These are phyloP conservation scores for Tanypteryx hageni DNA, from an alignment of 2,888 invertebrate genomes.

Conservation along the genomic window DNA sequence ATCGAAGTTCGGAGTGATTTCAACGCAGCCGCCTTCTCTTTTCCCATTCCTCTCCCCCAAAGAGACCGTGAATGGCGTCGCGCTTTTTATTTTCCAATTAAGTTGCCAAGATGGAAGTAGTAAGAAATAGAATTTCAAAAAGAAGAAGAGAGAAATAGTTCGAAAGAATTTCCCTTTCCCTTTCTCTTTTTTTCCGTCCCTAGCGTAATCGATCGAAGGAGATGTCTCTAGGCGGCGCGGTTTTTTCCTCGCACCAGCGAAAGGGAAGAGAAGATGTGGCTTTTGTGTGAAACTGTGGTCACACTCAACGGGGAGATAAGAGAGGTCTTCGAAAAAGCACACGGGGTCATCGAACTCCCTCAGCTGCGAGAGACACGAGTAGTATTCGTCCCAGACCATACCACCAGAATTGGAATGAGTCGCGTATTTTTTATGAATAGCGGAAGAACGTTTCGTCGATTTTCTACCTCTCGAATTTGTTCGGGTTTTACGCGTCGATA, in stretches of 20 bases:
- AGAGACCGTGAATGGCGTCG: no score
- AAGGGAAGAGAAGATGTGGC: not conserved
- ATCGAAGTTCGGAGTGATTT: not conserved
- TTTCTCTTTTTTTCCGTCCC: not conserved
- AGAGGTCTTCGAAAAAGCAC: not conserved
- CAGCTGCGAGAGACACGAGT: slow-evolving; percentile 3
- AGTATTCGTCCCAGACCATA: not conserved
- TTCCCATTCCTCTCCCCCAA: not conserved
- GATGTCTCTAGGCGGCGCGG: not conserved
- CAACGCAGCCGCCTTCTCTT: not conserved
- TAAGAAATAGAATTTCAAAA: not conserved
- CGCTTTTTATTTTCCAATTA: not conserved
- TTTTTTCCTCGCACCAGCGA: not conserved
- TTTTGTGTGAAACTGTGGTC: not conserved
- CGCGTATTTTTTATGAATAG: not conserved
- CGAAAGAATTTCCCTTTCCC: not conserved
- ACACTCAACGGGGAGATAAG: not conserved
- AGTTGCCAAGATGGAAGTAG: not conserved
- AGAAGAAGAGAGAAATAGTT: not conserved
- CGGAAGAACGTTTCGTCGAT: not conserved
- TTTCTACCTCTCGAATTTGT: not conserved
- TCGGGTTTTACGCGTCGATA: no score
- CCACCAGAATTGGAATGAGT: slow-evolving; percentile 27
- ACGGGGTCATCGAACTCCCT: not conserved
- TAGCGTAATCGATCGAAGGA: not conserved